Base-by-base conservation (phyloP, 1,140 invertebrate species). In the Nasonia longicornis region DNA sequence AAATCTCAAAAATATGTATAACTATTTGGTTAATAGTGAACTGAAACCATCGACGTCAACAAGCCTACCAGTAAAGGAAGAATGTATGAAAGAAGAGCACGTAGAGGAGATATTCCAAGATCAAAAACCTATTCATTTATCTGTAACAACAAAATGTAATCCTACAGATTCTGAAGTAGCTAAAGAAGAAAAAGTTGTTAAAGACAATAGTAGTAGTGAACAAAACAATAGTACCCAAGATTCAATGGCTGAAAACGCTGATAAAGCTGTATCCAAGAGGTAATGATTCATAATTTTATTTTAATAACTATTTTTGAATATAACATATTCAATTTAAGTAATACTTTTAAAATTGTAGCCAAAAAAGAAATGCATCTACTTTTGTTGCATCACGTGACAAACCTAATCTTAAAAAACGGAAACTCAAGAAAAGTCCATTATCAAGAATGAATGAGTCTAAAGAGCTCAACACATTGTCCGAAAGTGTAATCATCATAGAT, bases 401-500 rank as follows among this genome's bases (percentile, higher is more conserved):
- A n/a, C 26, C 29, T 73, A 48, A 73, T 63, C 11, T 0, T n/a
- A 78, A 79, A 10, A 79, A 69, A 64, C 22, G 7, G 3, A 79
- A 79, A 29, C 0, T 58, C 0, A 79, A 75, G 0, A 79, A 78
- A n/a, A 79, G 72, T 29, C 63, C 64, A 45, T 76, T 82, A 35
- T 79, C 72, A 20, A 69, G 14, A 58, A 1, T 79, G 2, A 79
- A 26, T 26, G 42, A 74, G 42, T 20, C 3, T 10, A 52, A 31
- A n/a, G 42, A 67, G 14, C 10, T 14, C 38, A 31, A 38, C 14
- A 38, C 69, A 42, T 8, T 69, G 12, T 67, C 58, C 10, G 72
- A 82, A 10, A 79, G 72, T 76, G 20, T 79, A 35, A 82, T 79
- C 31, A 10, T 69, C 63, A 3, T 79, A 45, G 77, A 82, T 20